Evolutionary conservation across 2,797 vertebrate species (phyloP).

Genomic region (Diplodus puntazzo): DNA sequence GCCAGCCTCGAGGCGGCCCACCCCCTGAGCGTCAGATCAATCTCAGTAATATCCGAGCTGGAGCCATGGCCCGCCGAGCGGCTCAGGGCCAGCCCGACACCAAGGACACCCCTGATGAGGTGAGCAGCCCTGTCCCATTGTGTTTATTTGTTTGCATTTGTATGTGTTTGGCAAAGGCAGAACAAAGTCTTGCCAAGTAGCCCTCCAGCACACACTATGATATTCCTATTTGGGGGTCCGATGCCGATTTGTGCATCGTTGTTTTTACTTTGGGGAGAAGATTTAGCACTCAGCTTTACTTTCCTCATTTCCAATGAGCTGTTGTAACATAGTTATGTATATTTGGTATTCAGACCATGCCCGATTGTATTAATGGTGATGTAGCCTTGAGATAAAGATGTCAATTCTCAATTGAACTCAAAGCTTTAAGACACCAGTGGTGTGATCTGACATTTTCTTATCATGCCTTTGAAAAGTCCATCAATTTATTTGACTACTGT

Average conservation of each 20-base stretch:
- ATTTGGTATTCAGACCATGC: background rate
- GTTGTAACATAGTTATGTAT: background rate
- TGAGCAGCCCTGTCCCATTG: slow-evolving; percentile 66
- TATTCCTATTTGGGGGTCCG: background rate
- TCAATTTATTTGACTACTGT: background rate
- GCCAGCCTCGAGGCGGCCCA: slow-evolving; percentile 95
- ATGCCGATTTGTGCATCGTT: slow-evolving; percentile 12
- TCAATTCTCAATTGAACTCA: background rate
- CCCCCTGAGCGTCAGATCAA: slow-evolving; percentile 98
- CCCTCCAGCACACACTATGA: background rate
- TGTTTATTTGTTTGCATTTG: slow-evolving; percentile 33
- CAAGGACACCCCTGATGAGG: slow-evolving; percentile 95
- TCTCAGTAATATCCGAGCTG: slow-evolving; percentile 95
- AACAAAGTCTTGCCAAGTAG: slow-evolving; percentile 25
- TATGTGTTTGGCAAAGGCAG: slow-evolving; percentile 38
- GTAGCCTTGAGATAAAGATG: slow-evolving; percentile 4
- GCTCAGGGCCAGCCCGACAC: slow-evolving; percentile 90
- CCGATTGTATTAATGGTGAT: slow-evolving; percentile 2
- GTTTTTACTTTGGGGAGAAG: background rate
- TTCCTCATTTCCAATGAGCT: background rate
- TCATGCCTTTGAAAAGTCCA: background rate
- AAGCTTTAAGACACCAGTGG: slow-evolving; percentile 5
- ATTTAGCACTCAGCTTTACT: background rate
- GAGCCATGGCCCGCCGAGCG: slow-evolving; percentile 91
- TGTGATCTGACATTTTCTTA: slow-evolving; percentile 16